Percentiles rank a stretch among this genome's conserved stretches.
phyloP scores from a whole-genome alignment of 30 jellyfish, hydroid and myxozoan species.

The Turritopsis rubra region DNA sequence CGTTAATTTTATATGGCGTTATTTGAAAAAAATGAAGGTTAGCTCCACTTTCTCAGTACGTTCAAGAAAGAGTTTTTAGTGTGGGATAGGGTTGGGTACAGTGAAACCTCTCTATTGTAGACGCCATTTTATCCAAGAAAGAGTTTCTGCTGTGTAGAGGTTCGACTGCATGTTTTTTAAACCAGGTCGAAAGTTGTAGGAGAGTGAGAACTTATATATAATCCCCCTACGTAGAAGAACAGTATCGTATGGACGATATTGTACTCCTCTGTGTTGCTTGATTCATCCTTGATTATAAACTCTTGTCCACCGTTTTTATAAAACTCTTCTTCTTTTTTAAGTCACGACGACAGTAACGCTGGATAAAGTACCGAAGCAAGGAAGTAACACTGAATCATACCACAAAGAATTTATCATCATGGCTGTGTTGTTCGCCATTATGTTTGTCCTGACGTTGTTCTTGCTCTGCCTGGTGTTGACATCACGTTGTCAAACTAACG shows the following conservation, averaged over 20 bases:
- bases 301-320: neutral
- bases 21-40: too few relatives aligned
- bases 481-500: neutral
- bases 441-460: neutral
- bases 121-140: too few relatives aligned
- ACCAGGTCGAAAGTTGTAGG: neutral
- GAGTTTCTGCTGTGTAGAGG: neutral
- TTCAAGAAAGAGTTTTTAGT: too few relatives aligned
- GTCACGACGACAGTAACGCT: neutral
- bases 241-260: neutral
- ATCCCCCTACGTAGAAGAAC: neutral
- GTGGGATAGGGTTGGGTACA: too few relatives aligned
- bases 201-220: neutral
- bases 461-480: constrained; percentile 6
- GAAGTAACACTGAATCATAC: neutral
- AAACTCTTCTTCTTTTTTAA: neutral
- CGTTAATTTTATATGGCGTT: too few relatives aligned
- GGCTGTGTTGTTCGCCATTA: constrained; percentile 18
- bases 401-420: neutral
- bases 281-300: neutral
- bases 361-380: neutral
- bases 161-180: neutral
- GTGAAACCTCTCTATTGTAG: neutral
- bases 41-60: too few relatives aligned
- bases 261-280: neutral